Conservation (phyloP, 2,113 vertebrate genomes). For the Ibidorhyncha struthersii region DNA sequence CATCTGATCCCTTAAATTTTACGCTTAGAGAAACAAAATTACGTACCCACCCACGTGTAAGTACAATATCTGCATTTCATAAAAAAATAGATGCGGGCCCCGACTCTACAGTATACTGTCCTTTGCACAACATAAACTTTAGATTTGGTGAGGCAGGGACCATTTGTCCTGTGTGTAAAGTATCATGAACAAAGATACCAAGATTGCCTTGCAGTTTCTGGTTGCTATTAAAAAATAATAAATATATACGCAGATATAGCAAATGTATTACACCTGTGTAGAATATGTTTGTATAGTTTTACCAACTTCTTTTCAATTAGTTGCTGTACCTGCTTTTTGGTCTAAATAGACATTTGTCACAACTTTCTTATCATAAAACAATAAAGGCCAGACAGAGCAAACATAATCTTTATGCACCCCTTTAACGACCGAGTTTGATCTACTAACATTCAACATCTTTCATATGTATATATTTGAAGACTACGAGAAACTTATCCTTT, state of each 20-base stretch:
- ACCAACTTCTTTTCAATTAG: background rate
- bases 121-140: background rate
- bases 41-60: background rate
- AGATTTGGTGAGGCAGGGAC: background rate
- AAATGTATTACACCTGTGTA: background rate
- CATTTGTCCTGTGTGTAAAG: background rate
- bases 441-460: background rate
- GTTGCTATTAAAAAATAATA: background rate
- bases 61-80: background rate
- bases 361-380: background rate
- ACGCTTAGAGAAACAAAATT: constrained; percentile 11
- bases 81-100: background rate
- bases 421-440: background rate
- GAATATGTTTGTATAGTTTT: background rate
- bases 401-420: background rate
- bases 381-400: background rate
- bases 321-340: background rate
- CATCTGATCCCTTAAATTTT: background rate
- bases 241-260: background rate
- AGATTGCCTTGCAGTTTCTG: background rate
- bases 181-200: background rate
- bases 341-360: background rate
- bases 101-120: background rate
- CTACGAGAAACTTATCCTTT: background rate
- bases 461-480: background rate